A percentile compares a stretch with the other conserved stretches of the same genome.
Conservation (phyloP, 2,113 vertebrate genomes). For the Dermatemys mawii region DNA sequence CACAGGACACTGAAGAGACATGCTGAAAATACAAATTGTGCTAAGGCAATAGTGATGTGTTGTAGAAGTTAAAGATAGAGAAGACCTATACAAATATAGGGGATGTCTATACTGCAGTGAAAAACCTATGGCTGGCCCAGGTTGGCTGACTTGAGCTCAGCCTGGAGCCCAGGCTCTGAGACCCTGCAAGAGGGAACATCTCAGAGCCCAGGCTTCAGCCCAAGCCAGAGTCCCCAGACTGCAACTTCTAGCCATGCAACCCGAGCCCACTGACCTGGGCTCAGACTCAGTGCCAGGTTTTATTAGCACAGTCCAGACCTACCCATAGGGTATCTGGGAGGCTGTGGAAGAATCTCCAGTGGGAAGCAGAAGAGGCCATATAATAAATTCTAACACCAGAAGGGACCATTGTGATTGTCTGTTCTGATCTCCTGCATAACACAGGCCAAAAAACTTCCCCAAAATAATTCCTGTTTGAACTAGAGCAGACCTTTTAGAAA, state of each 20-base stretch:
- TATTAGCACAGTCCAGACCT: not conserved
- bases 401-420: not conserved
- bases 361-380: not conserved
- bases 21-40: not conserved
- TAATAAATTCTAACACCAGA: not conserved
- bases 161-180: not conserved
- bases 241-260: not conserved
- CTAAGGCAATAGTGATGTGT: not conserved
- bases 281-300: not conserved
- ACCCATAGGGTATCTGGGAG: not conserved
- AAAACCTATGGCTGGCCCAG: not conserved
- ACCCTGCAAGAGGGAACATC: too few species aligned
- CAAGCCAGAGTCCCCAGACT: not conserved
- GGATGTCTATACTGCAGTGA: not conserved
- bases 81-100: not conserved
- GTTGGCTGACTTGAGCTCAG: not conserved
- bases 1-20: not conserved
- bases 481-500: not conserved
- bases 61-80: not conserved
- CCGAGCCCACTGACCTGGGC: not conserved
- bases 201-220: not conserved
- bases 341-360: not conserved
- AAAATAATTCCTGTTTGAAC: not conserved
- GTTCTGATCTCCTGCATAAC: not conserved
- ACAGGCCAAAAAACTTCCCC: not conserved